Evolutionary conservation across 2,888 invertebrate genomes (phyloP), one percentile per base, ranked within the genome.

Genomic region (Allygus modestus): DNA sequence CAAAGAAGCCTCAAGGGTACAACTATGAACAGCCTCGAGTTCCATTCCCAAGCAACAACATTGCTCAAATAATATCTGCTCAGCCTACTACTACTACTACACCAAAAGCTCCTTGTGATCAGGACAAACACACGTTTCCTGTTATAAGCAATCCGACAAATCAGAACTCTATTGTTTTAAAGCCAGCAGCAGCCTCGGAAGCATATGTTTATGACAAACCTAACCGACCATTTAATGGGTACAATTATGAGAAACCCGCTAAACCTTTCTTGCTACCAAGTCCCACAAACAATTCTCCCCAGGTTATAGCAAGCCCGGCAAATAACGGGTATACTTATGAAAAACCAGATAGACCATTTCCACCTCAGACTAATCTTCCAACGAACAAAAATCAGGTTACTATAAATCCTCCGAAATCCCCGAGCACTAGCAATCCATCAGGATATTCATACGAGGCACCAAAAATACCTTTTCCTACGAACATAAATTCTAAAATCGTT

Each of bases 201-300:
- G 58, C 79, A 17, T 79, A 77, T 20, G 46, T 77, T n/a, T 79
- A 79, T 20, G 79, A 79, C 58, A 79, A 79, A 37, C 79, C 79
- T 7, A 79, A 37, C 79, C 12, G 28, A n/a, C 79, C 79, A 17
- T 79, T 79, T 33, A 51, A 37, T n/a, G 75, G 75, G n/a, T 77
- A 77, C 17, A 46, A 37, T 28, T 77, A 77, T 20, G 75, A 77
- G 0, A 77, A 41, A 41, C 75, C 75, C 46, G 7, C 43, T 9
- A 77, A 77, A 15, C 46, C 75, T 4, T 46, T 77, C 9, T 20
- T 46, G 17, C 75, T 77, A 2, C 75, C 75, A 2, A 77, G 41
- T 28, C 75, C 75, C 1, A 17, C 75, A 5, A 77, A 77, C 28
- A 77, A 46, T 17, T 5, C 41, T 17, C 75, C 46, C 1, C n/a